These are phyloP conservation scores for Napeogenes inachia DNA, from an alignment of 2,888 invertebrate species.

Conservation along the genomic window DNA sequence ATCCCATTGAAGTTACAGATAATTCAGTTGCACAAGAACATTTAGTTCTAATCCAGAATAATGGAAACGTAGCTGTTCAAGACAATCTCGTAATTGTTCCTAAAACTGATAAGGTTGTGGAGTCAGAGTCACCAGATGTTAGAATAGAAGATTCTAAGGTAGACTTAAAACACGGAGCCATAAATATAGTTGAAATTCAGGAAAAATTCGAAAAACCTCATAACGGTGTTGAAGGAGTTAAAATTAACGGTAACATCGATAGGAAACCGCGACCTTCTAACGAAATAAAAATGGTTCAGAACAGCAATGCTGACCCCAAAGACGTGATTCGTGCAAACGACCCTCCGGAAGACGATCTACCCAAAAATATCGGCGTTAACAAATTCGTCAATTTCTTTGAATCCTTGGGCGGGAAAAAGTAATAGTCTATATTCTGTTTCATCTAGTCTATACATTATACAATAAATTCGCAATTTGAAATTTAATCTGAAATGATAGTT, in stretches of 20 bases:
- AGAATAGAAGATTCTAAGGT: constrained; percentile 38
- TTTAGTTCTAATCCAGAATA: constrained; percentile 13
- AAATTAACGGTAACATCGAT: constrained; percentile 44
- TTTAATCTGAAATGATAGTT: not conserved
- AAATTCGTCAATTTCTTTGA: constrained; percentile 73
- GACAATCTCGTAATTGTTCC: constrained; percentile 13
- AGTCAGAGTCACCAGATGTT: constrained; percentile 33
- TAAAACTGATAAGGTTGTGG: constrained; percentile 27
- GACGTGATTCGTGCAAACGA: constrained; percentile 70
- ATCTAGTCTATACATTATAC: not conserved
- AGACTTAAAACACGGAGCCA: constrained; percentile 14
- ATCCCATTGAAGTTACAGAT: not conserved
- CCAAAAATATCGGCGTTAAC: constrained; percentile 71
- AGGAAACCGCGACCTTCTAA: constrained; percentile 55
- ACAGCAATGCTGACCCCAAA: constrained; percentile 53
- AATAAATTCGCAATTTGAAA: not conserved
- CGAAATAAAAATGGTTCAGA: constrained; percentile 65
- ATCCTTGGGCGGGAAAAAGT: constrained; percentile 69
- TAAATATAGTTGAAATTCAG: constrained; percentile 25
- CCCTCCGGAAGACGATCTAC: constrained; percentile 69
- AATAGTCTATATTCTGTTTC: constrained; percentile 19
- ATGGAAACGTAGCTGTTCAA: constrained; percentile 17
- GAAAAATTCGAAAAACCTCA: constrained; percentile 26
- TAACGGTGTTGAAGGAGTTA: constrained; percentile 33
- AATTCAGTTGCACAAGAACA: not conserved